Evolutionary conservation across 1,140 invertebrate genomes (phyloP), one percentile per base, ranked within the genome.

Genomic region (Drosophila paulistorum): DNA sequence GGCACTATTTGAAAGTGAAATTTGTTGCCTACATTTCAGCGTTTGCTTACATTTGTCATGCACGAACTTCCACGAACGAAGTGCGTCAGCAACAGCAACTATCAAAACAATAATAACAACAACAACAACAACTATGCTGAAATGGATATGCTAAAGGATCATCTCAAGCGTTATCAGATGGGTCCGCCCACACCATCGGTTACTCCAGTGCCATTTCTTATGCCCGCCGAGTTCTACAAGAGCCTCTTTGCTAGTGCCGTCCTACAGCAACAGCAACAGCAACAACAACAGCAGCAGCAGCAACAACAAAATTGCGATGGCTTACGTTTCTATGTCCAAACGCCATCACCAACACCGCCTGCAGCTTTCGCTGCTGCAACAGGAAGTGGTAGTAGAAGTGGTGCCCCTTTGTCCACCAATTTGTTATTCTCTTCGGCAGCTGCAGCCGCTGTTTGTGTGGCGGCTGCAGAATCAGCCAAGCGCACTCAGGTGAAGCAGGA

Each of bases 161-260:
- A 84, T 59, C 58, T 89, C 48, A 75, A 77, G 51, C 84, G 81
- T 17, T 81, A 72, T 55, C 78, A 77, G 48, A 65, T 79, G 6
- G 65, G 35, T 7, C 33, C 61, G 26, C 62, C 75, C 62, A 74
- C 79, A 20, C 79, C 79, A 0, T 55, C 54, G 9, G 10, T 57
- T 7, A 55, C 65, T 7, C 58, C 75, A 37, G 70, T 93, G 3
- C 93, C 94, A 7, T 95, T 96, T 80, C 91, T 96, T 13, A 93
- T 96, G 69, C 95, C 95, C 7, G 94, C 95, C 65, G 95, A 96
- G 79, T 93, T 96, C 70, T 96, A 96, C 87, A 96, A 96, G 90
- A 96, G 94, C 82, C 93, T 96, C 55, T 92, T 96, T 72, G 95
- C 95, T 20, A 96, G 94, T 85, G 94, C 94, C 7, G 94, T 95